phyloP scores from a whole-genome alignment of 2,797 vertebrate genomes.

The Microctenopoma stevenorrisi region DNA sequence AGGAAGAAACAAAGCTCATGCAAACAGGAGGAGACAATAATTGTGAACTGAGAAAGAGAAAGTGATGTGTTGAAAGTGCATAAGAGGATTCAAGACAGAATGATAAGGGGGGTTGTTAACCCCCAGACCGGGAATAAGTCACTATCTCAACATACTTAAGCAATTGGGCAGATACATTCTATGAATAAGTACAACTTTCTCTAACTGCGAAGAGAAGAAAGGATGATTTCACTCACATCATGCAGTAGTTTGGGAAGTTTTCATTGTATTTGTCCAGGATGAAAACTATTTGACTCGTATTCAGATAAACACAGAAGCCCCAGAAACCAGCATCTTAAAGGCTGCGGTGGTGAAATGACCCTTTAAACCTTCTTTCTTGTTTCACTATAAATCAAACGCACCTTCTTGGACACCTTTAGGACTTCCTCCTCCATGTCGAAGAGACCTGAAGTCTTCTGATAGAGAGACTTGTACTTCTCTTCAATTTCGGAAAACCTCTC shows the following conservation, averaged over 20 bases:
- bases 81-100: not conserved
- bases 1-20: slow-evolving; percentile 15
- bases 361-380: slow-evolving; percentile 3
- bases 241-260: not conserved
- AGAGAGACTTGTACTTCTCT: slow-evolving; percentile 84
- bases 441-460: slow-evolving; percentile 81
- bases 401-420: slow-evolving; percentile 88
- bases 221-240: not conserved
- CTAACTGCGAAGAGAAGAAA: not conserved
- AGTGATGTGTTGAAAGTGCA: not conserved
- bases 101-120: no score
- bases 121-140: no score
- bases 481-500: slow-evolving; percentile 87
- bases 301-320: no score
- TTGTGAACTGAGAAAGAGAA: not conserved
- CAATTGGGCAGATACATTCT: no score
- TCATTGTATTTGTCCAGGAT: no score
- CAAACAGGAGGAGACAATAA: not conserved
- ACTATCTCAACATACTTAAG: no score
- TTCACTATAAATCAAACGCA: slow-evolving; percentile 60
- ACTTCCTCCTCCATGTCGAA: slow-evolving; percentile 87
- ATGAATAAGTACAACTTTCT: no score
- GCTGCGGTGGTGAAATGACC: not conserved
- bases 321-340: no score
- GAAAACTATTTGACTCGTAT: no score